Evolutionary conservation across 2,888 invertebrate species (phyloP), one percentile per base, ranked within the genome.

Genomic region (Yponomeuta plumbellus): DNA sequence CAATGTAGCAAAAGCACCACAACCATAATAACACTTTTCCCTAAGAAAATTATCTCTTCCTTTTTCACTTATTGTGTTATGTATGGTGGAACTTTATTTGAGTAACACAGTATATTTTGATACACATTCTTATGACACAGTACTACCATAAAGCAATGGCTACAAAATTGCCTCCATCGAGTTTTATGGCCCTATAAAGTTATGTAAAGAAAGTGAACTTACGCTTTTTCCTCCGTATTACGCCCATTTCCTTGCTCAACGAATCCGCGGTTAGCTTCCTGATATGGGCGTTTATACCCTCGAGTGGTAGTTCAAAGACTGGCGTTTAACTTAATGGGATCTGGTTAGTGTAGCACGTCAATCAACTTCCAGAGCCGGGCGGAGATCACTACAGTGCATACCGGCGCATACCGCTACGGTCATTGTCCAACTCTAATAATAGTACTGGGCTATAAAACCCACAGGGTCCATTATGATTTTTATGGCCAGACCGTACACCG

Each of bases 181-280:
- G 13, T 52, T 17, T 52, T 52, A 52, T 52, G 44, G 44, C 44
- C 44, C 44, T 52, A 52, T 5, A 52, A 52, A 3, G 44, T 52
- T 52, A 52, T 52, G 44, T 70, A 74, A 74, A 71, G 72, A 83
- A 83, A 81, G 76, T 77, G 64, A 79, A 90, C 90, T 91, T 83
- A 90, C 90, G 90, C 80, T 91, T 91, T 84, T 89, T 91, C 77
- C 84, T 84, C 75, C 89, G 81, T 78, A 91, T 85, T 71, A 91
- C 90, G 73, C 90, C 90, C 90, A 91, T 90, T 84, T 84, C 80
- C 82, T 78, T 69, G 74, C 69, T 73, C 76, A 81, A 79, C 78
- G 71, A 75, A 77, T 76, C 75, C 76, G 72, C 69, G 73, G 70
- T 73, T 73, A 4, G 78, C 73, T 84, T 81, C 84, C 84, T 80